Evolutionary conservation across 2,888 invertebrate genomes (phyloP), one percentile per base, ranked within the genome.

Genomic region (Nomada ruficornis): DNA sequence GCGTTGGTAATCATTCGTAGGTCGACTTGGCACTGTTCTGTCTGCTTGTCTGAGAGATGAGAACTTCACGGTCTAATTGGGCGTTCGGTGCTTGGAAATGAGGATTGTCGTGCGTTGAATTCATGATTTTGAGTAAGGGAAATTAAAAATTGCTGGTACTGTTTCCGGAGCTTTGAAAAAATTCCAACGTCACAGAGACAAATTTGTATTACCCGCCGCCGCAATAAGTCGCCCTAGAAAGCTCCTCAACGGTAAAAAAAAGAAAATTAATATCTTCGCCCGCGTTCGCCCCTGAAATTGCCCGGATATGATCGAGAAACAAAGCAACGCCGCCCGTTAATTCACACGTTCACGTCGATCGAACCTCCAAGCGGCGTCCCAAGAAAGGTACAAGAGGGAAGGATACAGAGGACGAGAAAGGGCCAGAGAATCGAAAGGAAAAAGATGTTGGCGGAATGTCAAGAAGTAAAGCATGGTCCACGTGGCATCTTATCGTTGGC

Each of bases 391-490:
- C 5, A 13, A 44, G 29, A 29, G 7, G 26, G 18, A 54, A 13
- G 20, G 50, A 29, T 13, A 59, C 2, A 20, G 15, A 23, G 15
- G n/a, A 26, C 57, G 50, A 18, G 57, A 36, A n/a, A 42, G 36
- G 50, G 64, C 20, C 23, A 9, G 54, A n/a, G 18, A 50, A 23
- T 20, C 23, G 36, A 11, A 20, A 20, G 67, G 20, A 15, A 13
- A 70, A 75, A 84, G 63, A 73, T 81, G 75, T 78, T 59, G 36
- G 15, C 55, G 70, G 59, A 15, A 81, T 85, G 84, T 78, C 84
- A 65, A 62, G 23, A 67, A 60, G 59, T n/a, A 74, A 77, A 75
- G 26, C 75, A 50, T 18, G 63, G 57, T 73, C 65, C 74, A 76
- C 74, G 84, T 73, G 81, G 75, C 68, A 23, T 55, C 36, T 72